These are phyloP conservation scores for Cephus runcator DNA, from an alignment of 2,888 invertebrate species.

Conservation along the genomic window DNA sequence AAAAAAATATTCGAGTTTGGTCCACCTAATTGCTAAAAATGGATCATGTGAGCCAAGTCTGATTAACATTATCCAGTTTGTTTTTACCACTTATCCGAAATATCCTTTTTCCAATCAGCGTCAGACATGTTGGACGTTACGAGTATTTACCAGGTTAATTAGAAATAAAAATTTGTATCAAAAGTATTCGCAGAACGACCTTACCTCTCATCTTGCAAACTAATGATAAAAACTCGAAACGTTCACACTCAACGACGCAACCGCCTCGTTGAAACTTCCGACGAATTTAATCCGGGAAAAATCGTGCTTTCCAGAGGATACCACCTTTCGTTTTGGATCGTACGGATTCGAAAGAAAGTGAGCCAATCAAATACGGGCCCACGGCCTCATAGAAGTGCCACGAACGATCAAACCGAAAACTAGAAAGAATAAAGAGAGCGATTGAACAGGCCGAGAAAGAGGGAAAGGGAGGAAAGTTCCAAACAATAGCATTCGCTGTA, in stretches of 20 bases:
- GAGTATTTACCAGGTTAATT: too few relatives aligned
- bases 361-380: constrained; percentile 32
- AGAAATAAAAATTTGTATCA: too few relatives aligned
- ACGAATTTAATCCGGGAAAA: constrained; percentile 14
- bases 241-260: background rate
- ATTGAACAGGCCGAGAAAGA: background rate
- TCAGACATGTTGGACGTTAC: too few relatives aligned
- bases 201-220: background rate
- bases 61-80: too few relatives aligned
- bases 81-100: too few relatives aligned
- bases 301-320: constrained; percentile 47
- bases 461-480: constrained; percentile 4
- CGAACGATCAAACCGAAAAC: constrained; percentile 33
- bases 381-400: constrained; percentile 25
- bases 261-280: constrained; percentile 4
- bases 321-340: constrained; percentile 45
- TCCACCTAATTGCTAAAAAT: too few relatives aligned
- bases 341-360: constrained; percentile 50
- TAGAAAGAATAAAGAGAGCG: constrained; percentile 19
- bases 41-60: too few relatives aligned
- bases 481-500: constrained; percentile 20
- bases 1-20: too few relatives aligned
- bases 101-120: too few relatives aligned
- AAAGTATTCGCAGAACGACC: background rate
- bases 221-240: background rate